phyloP scores from a whole-genome alignment of 2,888 invertebrate genomes.

The Platypus cylindrus region DNA sequence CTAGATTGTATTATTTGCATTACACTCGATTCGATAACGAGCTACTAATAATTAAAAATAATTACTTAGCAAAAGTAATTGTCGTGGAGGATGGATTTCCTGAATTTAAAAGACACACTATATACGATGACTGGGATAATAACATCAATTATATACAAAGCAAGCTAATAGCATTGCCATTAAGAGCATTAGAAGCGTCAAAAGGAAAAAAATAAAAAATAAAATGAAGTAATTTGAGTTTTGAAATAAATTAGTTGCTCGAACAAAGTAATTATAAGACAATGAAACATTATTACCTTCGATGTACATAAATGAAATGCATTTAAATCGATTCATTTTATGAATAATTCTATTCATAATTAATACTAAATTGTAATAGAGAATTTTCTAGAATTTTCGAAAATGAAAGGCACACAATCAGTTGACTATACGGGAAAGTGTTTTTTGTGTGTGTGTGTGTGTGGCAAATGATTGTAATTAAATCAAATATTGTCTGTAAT shows the following conservation, averaged over 20 bases:
- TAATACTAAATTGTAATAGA: too few species aligned
- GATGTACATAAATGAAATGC: too few species aligned
- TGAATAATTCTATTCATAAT: too few species aligned
- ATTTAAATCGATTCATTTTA: too few species aligned
- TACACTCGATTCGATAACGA: too few species aligned
- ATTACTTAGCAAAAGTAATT: conserved; percentile 2
- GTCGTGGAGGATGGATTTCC: conserved; percentile 7
- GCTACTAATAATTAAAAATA: not conserved
- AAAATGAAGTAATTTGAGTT: conserved; percentile 7
- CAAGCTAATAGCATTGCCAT: conserved; percentile 9
- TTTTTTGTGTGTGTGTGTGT: too few species aligned
- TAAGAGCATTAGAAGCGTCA: conserved; percentile 7
- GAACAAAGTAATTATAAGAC: conserved; percentile 7
- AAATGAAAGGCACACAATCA: too few species aligned
- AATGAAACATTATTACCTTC: conserved; percentile 6
- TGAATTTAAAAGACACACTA: conserved; percentile 5
- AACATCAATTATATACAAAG: conserved; percentile 8
- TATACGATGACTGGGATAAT: conserved; percentile 6
- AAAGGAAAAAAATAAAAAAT: not conserved
- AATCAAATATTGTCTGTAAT: conserved; percentile 30
- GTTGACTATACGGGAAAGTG: too few species aligned
- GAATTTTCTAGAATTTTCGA: too few species aligned
- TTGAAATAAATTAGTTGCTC: conserved; percentile 8
- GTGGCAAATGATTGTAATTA: conserved; percentile 23
- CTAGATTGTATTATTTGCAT: too few species aligned